Conservation (phyloP, 2,797 vertebrate species). For the Falco berigora region DNA sequence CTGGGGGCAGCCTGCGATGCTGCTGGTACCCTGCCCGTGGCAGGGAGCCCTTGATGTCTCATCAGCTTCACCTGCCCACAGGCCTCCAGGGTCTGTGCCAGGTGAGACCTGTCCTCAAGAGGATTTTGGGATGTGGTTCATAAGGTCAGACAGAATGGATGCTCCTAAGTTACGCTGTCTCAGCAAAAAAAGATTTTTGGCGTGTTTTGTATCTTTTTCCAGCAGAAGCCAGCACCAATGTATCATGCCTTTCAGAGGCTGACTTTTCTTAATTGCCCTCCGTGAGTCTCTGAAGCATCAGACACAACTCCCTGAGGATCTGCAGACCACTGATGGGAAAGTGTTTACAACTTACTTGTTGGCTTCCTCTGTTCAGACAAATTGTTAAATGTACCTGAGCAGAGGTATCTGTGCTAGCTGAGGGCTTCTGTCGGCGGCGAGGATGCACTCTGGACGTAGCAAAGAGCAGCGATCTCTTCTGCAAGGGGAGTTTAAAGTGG, state of each 20-base stretch:
- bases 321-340: not conserved
- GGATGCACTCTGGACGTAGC: not conserved
- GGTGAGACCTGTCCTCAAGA: not conserved
- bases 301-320: not conserved
- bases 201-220: not conserved
- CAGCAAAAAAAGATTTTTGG: not conserved
- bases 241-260: not conserved
- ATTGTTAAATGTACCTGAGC: not conserved
- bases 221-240: not conserved
- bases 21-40: not conserved
- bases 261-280: not conserved
- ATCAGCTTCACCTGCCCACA: not conserved
- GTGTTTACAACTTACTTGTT: not conserved
- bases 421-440: not conserved
- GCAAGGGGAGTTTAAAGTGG: not conserved
- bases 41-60: accelerated
- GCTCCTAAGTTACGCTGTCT: not conserved
- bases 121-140: not conserved
- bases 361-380: not conserved
- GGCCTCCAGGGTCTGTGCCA: not conserved
- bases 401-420: not conserved
- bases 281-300: not conserved
- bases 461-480: not conserved
- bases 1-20: not conserved
- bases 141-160: not conserved